Evolutionary conservation across 2,797 vertebrate genomes (phyloP).

Genomic region (Molossus molossus): DNA sequence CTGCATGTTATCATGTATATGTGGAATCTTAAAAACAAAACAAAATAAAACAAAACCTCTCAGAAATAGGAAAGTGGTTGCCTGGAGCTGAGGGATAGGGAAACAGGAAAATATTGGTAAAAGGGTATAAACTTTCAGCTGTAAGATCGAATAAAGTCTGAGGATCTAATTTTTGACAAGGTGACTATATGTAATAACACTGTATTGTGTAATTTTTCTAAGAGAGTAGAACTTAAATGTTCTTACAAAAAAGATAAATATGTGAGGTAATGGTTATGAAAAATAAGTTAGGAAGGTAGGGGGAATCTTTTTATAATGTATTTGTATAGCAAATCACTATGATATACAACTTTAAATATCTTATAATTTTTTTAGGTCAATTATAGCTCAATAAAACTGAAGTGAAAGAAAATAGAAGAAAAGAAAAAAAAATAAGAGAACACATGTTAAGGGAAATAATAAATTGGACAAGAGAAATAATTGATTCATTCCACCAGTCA

Average conservation of each 20-base stretch:
- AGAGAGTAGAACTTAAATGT: not conserved
- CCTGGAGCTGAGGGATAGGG: too few species aligned
- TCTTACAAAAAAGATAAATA: not conserved
- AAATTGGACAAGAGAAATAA: slow-evolving; percentile 15
- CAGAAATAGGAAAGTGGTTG: not conserved
- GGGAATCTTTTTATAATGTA: not conserved
- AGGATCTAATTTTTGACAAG: not conserved
- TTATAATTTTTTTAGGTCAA: not conserved
- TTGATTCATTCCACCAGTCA: not conserved
- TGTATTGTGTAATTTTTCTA: not conserved
- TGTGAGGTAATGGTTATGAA: not conserved
- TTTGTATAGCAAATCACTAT: not conserved
- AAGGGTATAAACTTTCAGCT: not conserved
- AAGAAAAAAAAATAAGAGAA: not conserved
- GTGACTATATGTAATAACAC: not conserved
- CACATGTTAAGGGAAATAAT: not conserved
- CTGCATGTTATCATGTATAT: not conserved
- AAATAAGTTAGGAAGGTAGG: not conserved
- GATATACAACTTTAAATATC: slow-evolving; percentile 5
- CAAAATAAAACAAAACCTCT: not conserved
- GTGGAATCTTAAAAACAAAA: not conserved
- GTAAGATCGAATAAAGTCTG: not conserved
- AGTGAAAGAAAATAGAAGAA: not conserved
- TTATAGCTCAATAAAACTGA: not conserved
- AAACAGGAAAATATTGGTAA: not conserved